Evolutionary conservation across 1,140 invertebrate species (phyloP).

Genomic region (Dolichoris vasculosae): DNA sequence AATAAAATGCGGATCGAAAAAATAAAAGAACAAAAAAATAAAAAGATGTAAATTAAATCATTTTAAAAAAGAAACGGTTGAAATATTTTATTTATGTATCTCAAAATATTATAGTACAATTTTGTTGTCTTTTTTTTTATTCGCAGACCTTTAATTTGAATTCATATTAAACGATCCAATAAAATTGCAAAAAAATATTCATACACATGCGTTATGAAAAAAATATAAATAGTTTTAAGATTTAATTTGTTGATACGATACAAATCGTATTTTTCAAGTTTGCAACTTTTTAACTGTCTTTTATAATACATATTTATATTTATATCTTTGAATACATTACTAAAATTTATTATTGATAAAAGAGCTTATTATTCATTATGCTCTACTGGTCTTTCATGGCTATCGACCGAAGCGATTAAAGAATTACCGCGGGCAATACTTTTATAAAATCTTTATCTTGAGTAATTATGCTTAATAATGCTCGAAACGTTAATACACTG

Average conservation of each 20-base stretch:
- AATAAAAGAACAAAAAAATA: background rate
- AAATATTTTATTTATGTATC: background rate
- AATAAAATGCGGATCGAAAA: background rate
- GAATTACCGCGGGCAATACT: background rate
- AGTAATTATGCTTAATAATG: background rate
- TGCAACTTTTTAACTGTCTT: background rate
- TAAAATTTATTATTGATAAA: constrained; percentile 9
- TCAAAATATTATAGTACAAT: background rate
- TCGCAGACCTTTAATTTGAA: background rate
- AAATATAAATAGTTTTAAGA: constrained; percentile 27
- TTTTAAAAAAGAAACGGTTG: background rate
- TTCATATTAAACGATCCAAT: background rate
- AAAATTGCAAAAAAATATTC: background rate
- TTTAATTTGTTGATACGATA: constrained; percentile 24
- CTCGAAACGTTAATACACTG: background rate
- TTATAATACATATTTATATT: constrained; percentile 7
- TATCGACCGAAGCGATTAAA: background rate
- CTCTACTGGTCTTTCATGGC: background rate
- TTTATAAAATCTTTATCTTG: background rate
- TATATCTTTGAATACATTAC: background rate
- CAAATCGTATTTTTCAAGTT: background rate
- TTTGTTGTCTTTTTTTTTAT: background rate
- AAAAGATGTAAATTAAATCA: background rate
- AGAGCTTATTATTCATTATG: background rate
- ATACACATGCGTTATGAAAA: background rate